These are phyloP conservation scores for Gambusia yucatana DNA, from an alignment of 2,797 vertebrate species.

Conservation along the genomic window DNA sequence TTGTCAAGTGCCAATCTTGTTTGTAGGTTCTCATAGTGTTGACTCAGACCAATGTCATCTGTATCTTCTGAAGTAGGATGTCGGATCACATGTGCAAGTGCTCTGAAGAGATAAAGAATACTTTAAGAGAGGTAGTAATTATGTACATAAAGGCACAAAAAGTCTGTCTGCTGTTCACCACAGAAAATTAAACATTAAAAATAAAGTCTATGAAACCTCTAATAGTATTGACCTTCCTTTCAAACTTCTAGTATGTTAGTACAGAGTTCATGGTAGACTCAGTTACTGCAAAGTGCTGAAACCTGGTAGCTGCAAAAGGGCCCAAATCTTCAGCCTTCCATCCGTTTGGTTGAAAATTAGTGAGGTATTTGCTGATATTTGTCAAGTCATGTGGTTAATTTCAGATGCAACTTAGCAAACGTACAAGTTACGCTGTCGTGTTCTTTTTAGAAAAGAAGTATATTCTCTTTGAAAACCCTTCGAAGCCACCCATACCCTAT, in stretches of 20 bases:
- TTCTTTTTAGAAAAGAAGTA: background rate
- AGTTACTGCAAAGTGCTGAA: background rate
- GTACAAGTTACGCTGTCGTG: background rate
- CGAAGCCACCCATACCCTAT: background rate
- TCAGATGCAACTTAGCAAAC: background rate
- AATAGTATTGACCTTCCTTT: background rate
- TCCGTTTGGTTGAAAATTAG: background rate
- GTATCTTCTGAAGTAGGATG: slow-evolving; percentile 89
- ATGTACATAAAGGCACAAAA: background rate
- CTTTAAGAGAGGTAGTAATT: slow-evolving; percentile 9
- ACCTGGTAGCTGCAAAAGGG: background rate
- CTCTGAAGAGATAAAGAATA: slow-evolving; percentile 78
- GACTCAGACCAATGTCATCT: slow-evolving; percentile 89
- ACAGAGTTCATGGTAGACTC: background rate
- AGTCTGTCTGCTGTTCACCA: background rate
- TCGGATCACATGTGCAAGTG: slow-evolving; percentile 94
- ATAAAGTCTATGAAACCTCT: background rate
- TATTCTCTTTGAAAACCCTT: background rate
- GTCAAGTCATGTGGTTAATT: background rate
- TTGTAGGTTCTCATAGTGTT: slow-evolving; percentile 94
- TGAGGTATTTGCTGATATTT: background rate
- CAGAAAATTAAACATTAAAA: background rate
- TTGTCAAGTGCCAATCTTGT: slow-evolving; percentile 87
- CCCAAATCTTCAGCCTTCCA: background rate
- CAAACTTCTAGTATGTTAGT: background rate